Conservation (phyloP, 1,140 invertebrate species). For the Gryllus bimaculatus region DNA sequence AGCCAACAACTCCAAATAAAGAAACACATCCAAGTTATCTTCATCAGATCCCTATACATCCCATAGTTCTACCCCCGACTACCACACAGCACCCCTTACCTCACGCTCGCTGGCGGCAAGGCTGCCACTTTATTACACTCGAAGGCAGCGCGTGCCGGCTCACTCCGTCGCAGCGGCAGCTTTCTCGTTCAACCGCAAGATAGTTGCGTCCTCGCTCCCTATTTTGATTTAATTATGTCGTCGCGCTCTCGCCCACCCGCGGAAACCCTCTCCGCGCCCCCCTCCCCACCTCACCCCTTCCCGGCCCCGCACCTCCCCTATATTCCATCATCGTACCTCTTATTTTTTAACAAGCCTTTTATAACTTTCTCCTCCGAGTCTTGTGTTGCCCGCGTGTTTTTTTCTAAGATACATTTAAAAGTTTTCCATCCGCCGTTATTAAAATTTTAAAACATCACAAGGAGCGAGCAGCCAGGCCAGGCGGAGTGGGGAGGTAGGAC, state of each 20-base stretch:
- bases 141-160: too few relatives aligned
- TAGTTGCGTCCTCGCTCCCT: too few relatives aligned
- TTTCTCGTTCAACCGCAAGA: too few relatives aligned
- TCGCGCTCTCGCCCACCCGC: background rate
- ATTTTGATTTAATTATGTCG: background rate
- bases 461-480: background rate
- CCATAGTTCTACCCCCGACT: too few relatives aligned
- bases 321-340: conserved; percentile 4
- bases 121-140: too few relatives aligned
- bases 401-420: conserved; percentile 6
- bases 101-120: too few relatives aligned
- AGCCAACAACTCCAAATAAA: too few relatives aligned
- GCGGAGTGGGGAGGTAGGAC: background rate
- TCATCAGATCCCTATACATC: too few relatives aligned
- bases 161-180: too few relatives aligned
- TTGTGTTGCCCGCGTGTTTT: background rate
- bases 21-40: too few relatives aligned
- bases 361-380: background rate
- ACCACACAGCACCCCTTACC: too few relatives aligned
- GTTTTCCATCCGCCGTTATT: conserved; percentile 1
- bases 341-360: conserved; percentile 6
- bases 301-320: background rate
- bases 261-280: background rate
- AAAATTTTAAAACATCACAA: background rate
- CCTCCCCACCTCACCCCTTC: background rate